phyloP scores from a whole-genome alignment of 2,888 invertebrate genomes.

The Chouioia cunea region DNA sequence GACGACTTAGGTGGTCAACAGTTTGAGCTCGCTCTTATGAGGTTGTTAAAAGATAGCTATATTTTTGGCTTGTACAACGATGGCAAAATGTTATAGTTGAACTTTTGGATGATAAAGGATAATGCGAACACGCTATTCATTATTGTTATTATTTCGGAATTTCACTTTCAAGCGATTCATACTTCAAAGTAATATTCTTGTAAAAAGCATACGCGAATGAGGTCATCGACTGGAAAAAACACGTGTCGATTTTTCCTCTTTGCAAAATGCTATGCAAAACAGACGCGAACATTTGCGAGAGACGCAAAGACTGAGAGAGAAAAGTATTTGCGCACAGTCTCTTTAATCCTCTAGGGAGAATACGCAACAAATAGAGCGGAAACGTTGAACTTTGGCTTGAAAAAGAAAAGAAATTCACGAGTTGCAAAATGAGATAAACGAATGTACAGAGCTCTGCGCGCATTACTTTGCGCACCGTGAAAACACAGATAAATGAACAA shows the following conservation, averaged over 20 bases:
- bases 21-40: too few relatives aligned
- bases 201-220: not conserved
- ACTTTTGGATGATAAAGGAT: too few relatives aligned
- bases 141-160: too few relatives aligned
- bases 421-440: constrained; percentile 54
- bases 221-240: not conserved
- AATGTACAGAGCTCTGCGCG: constrained; percentile 46
- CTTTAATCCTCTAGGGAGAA: constrained; percentile 41
- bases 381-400: constrained; percentile 36
- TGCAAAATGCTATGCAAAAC: not conserved
- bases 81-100: too few relatives aligned
- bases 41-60: too few relatives aligned
- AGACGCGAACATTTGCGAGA: not conserved
- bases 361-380: constrained; percentile 42
- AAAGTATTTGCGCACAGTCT: constrained; percentile 1
- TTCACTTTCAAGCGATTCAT: too few relatives aligned
- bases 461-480: not conserved
- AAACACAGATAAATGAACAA: constrained; percentile 31
- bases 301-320: constrained; percentile 8
- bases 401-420: constrained; percentile 47
- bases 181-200: not conserved
- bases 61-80: too few relatives aligned
- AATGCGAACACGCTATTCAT: too few relatives aligned
- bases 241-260: not conserved
- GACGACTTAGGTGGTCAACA: too few relatives aligned